A percentile compares a stretch with the other conserved stretches of the same genome.
Evolutionary conservation across 2,888 invertebrate species (phyloP).

Genomic region (Caenorhabditis imperialis): DNA sequence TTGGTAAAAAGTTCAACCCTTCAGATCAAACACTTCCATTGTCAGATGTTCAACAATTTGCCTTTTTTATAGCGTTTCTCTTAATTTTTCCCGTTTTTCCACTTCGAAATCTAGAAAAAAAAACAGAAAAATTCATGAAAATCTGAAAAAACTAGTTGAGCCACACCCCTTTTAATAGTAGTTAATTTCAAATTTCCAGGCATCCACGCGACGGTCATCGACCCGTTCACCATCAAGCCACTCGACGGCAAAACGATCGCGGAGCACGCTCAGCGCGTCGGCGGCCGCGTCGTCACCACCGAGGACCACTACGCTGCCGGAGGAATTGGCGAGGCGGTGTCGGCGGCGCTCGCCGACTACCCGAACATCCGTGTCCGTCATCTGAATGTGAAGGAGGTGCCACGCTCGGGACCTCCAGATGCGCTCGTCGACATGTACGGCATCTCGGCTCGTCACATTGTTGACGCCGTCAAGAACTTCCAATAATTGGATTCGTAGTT

Average conservation of each 20-base stretch:
- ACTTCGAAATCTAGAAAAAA: no score
- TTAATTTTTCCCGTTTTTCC: no score
- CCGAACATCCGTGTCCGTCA: conserved; percentile 65
- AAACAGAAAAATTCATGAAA: no score
- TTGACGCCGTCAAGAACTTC: conserved; percentile 83
- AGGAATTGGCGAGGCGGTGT: conserved; percentile 93
- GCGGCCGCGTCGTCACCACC: conserved; percentile 86
- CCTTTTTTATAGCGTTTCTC: no score
- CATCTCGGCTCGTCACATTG: conserved; percentile 88
- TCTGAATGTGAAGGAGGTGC: conserved; percentile 79
- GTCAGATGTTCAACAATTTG: no score
- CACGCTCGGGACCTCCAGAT: conserved; percentile 91
- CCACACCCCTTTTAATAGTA: no score
- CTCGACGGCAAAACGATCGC: conserved; percentile 87
- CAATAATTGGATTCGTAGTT: conserved; percentile 32
- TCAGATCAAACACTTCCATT: no score
- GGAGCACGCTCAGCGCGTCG: conserved; percentile 81
- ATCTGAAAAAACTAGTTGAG: no score
- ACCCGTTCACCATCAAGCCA: conserved; percentile 89
- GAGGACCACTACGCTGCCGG: conserved; percentile 97
- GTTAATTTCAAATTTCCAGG: no score
- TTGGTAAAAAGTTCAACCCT: no score
- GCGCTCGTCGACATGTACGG: conserved; percentile 91
- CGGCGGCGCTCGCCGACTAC: conserved; percentile 62
- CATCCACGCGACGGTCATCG: conserved; percentile 88